Evolutionary conservation across 2,797 vertebrate species (phyloP).

Genomic region (Poecilia wingei): DNA sequence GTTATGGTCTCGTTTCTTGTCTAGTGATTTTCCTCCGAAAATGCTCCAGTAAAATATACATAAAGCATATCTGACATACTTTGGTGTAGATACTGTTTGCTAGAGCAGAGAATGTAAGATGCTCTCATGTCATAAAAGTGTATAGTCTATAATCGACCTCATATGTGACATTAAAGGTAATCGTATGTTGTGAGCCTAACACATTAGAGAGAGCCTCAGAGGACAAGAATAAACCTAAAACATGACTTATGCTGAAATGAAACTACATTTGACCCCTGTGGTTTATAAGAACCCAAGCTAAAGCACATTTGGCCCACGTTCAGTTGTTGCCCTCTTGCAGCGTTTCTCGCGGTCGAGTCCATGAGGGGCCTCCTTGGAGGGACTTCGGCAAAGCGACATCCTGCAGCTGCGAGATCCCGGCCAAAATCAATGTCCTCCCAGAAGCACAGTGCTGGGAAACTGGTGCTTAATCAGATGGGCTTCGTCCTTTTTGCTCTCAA

Average conservation of each 20-base stretch:
- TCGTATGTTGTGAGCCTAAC: constrained; percentile 24
- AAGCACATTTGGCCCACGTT: constrained; percentile 45
- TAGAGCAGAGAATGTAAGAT: constrained; percentile 24
- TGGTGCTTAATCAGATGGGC: constrained; percentile 71
- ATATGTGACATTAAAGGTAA: constrained; percentile 52
- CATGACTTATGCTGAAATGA: constrained; percentile 14
- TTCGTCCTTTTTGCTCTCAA: constrained; percentile 46
- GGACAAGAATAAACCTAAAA: constrained; percentile 30
- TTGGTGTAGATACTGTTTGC: constrained; percentile 38
- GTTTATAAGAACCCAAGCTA: constrained; percentile 57
- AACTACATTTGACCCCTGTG: constrained; percentile 39
- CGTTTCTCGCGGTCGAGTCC: constrained; percentile 70
- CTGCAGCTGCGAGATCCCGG: constrained; percentile 48
- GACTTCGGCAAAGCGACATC: constrained; percentile 63
- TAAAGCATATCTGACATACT: constrained; percentile 56
- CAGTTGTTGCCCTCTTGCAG: constrained; percentile 59
- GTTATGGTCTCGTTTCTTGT: constrained; percentile 64
- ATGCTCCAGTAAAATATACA: constrained; percentile 53
- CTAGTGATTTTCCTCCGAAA: constrained; percentile 57
- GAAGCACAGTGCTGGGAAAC: constrained; percentile 65
- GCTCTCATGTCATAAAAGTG: constrained; percentile 45
- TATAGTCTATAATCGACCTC: constrained; percentile 63
- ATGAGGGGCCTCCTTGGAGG: constrained; percentile 35
- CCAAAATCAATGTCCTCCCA: constrained; percentile 77
- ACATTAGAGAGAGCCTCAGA: constrained; percentile 16